Percentiles rank a stretch among this genome's conserved stretches.
These are phyloP conservation scores for Pimpla rufipes DNA, from an alignment of 2,888 invertebrate genomes.

Conservation along the genomic window DNA sequence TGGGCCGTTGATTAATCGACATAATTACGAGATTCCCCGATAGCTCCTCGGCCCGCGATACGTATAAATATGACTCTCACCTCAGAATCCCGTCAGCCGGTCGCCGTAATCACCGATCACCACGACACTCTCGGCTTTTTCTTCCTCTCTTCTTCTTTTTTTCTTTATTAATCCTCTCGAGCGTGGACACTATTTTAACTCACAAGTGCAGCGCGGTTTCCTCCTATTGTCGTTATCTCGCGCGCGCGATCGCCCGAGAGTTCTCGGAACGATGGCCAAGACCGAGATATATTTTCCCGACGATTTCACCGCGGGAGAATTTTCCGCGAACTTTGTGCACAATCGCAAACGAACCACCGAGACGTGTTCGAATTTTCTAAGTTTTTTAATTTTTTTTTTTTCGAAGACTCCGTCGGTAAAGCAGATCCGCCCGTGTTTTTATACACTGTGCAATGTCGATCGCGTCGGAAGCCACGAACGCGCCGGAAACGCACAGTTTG, in stretches of 20 bases:
- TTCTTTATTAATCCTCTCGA: constrained; percentile 39
- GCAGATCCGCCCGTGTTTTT: neutral
- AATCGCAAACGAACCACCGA: no score
- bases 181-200: constrained; percentile 28
- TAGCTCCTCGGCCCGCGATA: neutral
- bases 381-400: neutral
- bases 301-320: neutral
- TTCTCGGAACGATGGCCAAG: neutral
- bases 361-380: no score
- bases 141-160: no score
- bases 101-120: constrained; percentile 33
- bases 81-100: constrained; percentile 40
- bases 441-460: neutral
- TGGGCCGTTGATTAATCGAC: constrained; percentile 42
- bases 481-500: neutral
- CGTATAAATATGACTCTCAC: constrained; percentile 43
- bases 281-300: neutral
- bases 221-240: neutral
- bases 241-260: neutral
- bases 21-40: constrained; percentile 29
- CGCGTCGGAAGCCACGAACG: neutral
- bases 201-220: constrained; percentile 19
- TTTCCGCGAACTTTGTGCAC: constrained; percentile 3
- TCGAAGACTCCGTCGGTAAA: neutral
- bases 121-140: constrained; percentile 12